A percentile compares a stretch with the other conserved stretches of the same genome.
Evolutionary conservation across 92 coral and sea anemone genomes (phyloP).

Genomic region (Porites cylindrica): DNA sequence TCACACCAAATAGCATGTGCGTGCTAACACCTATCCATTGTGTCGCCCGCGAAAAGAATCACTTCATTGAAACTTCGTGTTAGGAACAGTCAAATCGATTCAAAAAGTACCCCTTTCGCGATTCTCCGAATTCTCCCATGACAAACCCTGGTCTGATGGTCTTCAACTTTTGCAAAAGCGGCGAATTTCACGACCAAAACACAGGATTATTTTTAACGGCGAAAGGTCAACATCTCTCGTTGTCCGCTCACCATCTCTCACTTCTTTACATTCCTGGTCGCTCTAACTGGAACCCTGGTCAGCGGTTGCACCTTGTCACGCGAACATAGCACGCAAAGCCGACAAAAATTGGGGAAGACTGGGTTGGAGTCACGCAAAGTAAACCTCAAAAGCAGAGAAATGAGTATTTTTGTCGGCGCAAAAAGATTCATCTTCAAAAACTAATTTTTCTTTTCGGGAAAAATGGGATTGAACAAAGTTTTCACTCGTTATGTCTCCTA

Average conservation of each 20-base stretch:
- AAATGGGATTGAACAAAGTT: background rate
- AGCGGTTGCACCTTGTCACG: constrained; percentile 81
- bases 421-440: background rate
- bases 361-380: constrained; percentile 53
- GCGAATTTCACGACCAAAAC: constrained; percentile 40
- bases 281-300: constrained; percentile 94
- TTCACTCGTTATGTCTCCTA: background rate
- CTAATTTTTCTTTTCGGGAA: background rate
- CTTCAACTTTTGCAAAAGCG: constrained; percentile 28
- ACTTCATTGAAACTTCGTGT: constrained; percentile 73
- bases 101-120: constrained; percentile 90
- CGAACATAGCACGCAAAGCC: constrained; percentile 54
- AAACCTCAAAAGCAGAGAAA: background rate
- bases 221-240: constrained; percentile 92
- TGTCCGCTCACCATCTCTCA: constrained; percentile 81
- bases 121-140: constrained; percentile 94
- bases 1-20: constrained; percentile 61
- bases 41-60: constrained; percentile 71
- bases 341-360: constrained; percentile 22
- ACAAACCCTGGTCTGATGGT: constrained; percentile 55
- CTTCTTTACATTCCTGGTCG: constrained; percentile 93
- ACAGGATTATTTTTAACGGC: constrained; percentile 60
- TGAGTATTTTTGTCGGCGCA: background rate
- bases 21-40: constrained; percentile 62
- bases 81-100: constrained; percentile 47